phyloP scores from a whole-genome alignment of 2,113 vertebrate species.

The Enhydra lutris region DNA sequence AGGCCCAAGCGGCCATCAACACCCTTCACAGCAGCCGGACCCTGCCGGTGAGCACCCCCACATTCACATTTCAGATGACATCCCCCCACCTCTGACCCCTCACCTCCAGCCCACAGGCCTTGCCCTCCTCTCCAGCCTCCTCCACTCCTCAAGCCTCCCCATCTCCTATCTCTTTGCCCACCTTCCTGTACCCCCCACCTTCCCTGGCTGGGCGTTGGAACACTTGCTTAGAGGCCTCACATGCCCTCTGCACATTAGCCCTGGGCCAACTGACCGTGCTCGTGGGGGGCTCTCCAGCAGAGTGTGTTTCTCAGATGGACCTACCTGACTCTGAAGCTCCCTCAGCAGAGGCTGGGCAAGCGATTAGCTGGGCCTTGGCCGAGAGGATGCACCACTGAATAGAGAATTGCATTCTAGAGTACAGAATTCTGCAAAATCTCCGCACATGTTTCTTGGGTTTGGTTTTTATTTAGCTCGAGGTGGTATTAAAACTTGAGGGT shows the following conservation, averaged over 20 bases:
- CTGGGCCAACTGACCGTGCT: neutral
- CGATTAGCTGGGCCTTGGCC: neutral
- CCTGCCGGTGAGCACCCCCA: constrained; percentile 85
- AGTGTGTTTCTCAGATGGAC: neutral
- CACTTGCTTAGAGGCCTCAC: neutral
- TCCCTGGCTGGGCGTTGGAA: neutral
- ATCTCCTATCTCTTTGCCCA: neutral
- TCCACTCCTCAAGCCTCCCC: neutral
- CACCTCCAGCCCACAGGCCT: neutral
- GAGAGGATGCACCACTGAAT: rapidly evolving
- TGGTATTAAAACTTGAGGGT: neutral
- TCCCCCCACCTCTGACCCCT: neutral
- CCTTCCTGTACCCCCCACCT: rapidly evolving
- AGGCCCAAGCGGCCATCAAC: constrained; percentile 93
- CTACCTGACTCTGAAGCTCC: neutral
- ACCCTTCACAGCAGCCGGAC: constrained; percentile 94
- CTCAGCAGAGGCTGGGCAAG: neutral
- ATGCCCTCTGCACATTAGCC: neutral
- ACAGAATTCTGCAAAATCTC: neutral
- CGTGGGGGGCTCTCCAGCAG: neutral
- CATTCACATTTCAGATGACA: neutral
- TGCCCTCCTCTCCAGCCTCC: neutral
- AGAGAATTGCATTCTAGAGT: neutral
- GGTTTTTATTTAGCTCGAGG: neutral
- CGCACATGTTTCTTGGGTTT: neutral